phyloP scores from a whole-genome alignment of 2,797 vertebrate species.

The Galaxias olidus region DNA sequence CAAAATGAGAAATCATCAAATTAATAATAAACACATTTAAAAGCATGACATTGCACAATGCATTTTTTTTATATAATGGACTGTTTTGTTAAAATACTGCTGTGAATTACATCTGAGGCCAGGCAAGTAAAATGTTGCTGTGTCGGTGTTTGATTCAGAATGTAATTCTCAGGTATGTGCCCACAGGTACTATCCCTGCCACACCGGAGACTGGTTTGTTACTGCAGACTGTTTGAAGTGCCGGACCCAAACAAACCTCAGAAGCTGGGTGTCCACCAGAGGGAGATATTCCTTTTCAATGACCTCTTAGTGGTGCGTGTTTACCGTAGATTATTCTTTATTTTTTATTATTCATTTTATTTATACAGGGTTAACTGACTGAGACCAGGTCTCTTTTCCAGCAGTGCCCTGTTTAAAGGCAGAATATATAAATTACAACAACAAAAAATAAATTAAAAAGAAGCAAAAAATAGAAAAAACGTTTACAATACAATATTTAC shows the following conservation, averaged over 20 bases:
- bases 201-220: constrained; percentile 93
- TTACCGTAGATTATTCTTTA: constrained; percentile 6
- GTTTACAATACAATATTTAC: no score
- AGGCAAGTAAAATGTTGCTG: neutral
- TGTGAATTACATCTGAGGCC: neutral
- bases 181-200: constrained; percentile 90
- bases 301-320: constrained; percentile 92
- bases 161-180: constrained; percentile 2
- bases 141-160: neutral
- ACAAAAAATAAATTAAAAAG: no score
- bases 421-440: no score
- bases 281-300: constrained; percentile 98
- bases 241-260: constrained; percentile 97
- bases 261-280: constrained; percentile 93
- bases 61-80: no score
- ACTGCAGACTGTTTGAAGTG: constrained; percentile 95
- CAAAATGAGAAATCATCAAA: no score
- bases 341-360: constrained; percentile 11
- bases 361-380: no score
- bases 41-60: no score
- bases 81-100: no score
- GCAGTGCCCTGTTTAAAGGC: no score
- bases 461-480: no score
- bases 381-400: no score
- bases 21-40: no score